Conservation (phyloP, 2,113 vertebrate genomes). For the Sphyrna mokarran region DNA sequence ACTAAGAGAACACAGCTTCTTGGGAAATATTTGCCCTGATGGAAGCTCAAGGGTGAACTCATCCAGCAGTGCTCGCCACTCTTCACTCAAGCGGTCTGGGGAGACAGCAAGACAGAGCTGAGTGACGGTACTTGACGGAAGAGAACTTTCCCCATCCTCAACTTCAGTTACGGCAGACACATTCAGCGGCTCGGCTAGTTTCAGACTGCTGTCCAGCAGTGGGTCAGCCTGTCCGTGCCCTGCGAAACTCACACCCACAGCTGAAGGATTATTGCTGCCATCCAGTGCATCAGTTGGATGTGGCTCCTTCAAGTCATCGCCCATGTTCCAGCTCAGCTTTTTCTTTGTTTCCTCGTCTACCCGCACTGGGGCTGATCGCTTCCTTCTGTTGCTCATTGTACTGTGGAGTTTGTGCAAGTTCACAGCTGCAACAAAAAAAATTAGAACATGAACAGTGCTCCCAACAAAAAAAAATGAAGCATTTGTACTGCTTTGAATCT, state of each 20-base stretch:
- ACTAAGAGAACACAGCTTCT: conserved; percentile 50
- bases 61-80: conserved; percentile 77
- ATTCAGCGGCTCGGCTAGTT: conserved; percentile 38
- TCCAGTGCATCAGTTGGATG: conserved; percentile 50
- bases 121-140: conserved; percentile 46
- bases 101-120: conserved; percentile 64
- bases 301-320: conserved; percentile 65
- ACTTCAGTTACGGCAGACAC: conserved; percentile 39
- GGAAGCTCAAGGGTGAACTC: conserved; percentile 65
- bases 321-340: conserved; percentile 83
- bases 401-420: background rate
- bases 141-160: conserved; percentile 51
- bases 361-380: conserved; percentile 72
- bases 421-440: background rate
- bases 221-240: background rate
- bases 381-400: conserved; percentile 83
- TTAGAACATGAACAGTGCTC: background rate
- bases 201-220: background rate
- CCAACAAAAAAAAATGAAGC: background rate
- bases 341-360: conserved; percentile 77
- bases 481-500: background rate
- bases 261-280: conserved; percentile 41
- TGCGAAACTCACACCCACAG: conserved; percentile 50
- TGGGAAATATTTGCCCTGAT: conserved; percentile 47
- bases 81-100: conserved; percentile 44